phyloP scores from a whole-genome alignment of 1,140 invertebrate species.

The Cecropterus lyciades region DNA sequence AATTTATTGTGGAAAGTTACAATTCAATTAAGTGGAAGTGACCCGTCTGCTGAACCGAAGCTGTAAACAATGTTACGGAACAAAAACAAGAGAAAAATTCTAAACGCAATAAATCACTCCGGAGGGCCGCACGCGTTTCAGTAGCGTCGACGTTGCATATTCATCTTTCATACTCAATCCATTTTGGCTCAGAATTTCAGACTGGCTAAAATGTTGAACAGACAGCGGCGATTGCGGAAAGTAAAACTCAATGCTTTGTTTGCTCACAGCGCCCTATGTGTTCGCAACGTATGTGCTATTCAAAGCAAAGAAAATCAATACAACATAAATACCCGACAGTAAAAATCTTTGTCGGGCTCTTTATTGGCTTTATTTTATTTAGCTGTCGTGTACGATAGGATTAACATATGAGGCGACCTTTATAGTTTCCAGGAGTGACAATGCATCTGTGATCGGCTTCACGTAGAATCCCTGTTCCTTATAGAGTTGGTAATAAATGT shows the following conservation, averaged over 20 bases:
- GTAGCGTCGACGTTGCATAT: constrained; percentile 64
- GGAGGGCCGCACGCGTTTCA: constrained; percentile 47
- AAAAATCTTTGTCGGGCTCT: too few relatives aligned
- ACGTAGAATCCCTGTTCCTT: too few relatives aligned
- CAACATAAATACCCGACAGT: too few relatives aligned
- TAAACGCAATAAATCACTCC: constrained; percentile 56
- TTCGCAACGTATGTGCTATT: background rate
- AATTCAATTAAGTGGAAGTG: constrained; percentile 35
- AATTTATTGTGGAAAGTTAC: constrained; percentile 30
- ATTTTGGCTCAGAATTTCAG: constrained; percentile 56
- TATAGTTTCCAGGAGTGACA: too few relatives aligned
- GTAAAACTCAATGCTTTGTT: constrained; percentile 67
- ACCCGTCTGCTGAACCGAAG: constrained; percentile 28
- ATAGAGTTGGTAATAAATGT: too few relatives aligned
- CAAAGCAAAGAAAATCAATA: too few relatives aligned
- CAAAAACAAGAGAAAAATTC: constrained; percentile 42
- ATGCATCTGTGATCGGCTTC: too few relatives aligned
- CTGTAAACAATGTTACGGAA: constrained; percentile 45
- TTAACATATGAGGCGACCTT: too few relatives aligned
- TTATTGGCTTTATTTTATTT: too few relatives aligned
- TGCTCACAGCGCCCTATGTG: constrained; percentile 54
- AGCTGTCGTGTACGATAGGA: too few relatives aligned
- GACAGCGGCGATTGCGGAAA: constrained; percentile 50
- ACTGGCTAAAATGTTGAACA: constrained; percentile 65
- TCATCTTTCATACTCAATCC: constrained; percentile 70